A percentile compares a stretch with the other conserved stretches of the same genome.
Evolutionary conservation across 2,888 invertebrate genomes (phyloP).

Genomic region (Nomada fucata): DNA sequence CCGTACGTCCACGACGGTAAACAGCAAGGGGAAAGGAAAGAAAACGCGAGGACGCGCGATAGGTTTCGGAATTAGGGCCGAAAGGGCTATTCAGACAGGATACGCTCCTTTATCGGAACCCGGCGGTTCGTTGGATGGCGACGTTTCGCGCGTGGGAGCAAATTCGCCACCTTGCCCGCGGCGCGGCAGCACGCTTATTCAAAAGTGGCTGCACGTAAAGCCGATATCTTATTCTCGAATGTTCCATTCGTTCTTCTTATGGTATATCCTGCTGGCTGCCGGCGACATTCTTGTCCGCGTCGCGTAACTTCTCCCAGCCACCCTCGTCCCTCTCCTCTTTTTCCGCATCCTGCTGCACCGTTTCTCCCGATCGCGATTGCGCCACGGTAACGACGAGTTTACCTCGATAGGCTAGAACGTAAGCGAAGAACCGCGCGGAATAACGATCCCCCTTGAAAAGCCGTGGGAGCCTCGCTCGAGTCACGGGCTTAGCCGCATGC

Average conservation of each 20-base stretch:
- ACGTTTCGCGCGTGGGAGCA: conserved; percentile 63
- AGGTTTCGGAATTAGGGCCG: conserved; percentile 40
- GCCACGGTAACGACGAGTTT: conserved; percentile 58
- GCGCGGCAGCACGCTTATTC: conserved; percentile 69
- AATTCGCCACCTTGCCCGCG: conserved; percentile 71
- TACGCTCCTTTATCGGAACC: conserved; percentile 33
- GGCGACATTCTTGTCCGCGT: conserved; percentile 81
- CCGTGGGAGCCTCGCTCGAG: conserved; percentile 40
- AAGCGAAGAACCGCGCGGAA: conserved; percentile 37
- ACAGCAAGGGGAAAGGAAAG: not conserved
- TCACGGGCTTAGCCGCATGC: not conserved
- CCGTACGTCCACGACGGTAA: conserved; percentile 12
- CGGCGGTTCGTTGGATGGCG: conserved; percentile 35
- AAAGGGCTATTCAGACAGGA: not conserved
- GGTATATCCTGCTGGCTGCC: conserved; percentile 74
- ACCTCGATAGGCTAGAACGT: conserved; percentile 52
- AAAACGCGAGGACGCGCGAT: conserved; percentile 42
- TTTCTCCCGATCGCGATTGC: conserved; percentile 55
- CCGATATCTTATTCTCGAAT: conserved; percentile 83
- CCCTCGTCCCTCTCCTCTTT: not conserved
- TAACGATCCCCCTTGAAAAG: conserved; percentile 46
- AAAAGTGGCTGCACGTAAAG: conserved; percentile 78
- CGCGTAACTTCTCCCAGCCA: conserved; percentile 77
- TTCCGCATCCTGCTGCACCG: conserved; percentile 45
- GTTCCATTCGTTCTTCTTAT: conserved; percentile 82